A percentile compares a stretch with the other conserved stretches of the same genome.
Evolutionary conservation across 1,140 invertebrate species (phyloP).

Genomic region (Leptinotarsa defecta): DNA sequence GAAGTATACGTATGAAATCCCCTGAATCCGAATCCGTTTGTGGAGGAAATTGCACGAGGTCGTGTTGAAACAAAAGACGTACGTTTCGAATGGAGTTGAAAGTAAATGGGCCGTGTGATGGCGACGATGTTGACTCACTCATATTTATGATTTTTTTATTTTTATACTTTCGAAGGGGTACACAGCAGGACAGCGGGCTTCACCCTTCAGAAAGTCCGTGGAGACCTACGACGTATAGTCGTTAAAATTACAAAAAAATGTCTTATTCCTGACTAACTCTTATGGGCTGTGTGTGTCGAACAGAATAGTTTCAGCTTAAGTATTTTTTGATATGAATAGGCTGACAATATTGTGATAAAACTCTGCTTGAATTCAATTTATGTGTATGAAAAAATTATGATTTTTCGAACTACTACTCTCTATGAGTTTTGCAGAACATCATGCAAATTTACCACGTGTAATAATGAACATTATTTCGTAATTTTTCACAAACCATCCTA

Average conservation of each 20-base stretch:
- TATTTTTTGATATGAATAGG: too few species aligned
- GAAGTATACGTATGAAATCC: constrained; percentile 16
- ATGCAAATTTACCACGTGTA: too few species aligned
- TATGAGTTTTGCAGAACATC: too few species aligned
- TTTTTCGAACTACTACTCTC: too few species aligned
- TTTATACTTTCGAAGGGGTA: neutral
- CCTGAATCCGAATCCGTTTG: constrained; percentile 7
- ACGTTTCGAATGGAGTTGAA: constrained; percentile 5
- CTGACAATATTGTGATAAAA: too few species aligned
- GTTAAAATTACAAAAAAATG: neutral
- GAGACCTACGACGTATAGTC: neutral
- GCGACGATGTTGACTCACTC: constrained; percentile 10
- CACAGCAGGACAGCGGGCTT: neutral
- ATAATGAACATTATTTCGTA: too few species aligned
- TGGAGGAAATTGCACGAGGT: constrained; percentile 14
- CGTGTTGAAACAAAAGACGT: constrained; percentile 14
- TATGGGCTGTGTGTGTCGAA: too few species aligned
- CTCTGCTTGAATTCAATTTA: too few species aligned
- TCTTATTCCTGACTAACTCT: too few species aligned
- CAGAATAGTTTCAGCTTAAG: too few species aligned
- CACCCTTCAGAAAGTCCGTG: neutral
- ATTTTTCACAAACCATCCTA: too few species aligned
- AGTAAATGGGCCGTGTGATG: constrained; percentile 16
- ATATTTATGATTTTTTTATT: constrained; percentile 12
- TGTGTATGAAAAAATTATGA: too few species aligned